Conservation (phyloP, 92 coral and sea anemone genomes). For the Galaxea fascicularis region DNA sequence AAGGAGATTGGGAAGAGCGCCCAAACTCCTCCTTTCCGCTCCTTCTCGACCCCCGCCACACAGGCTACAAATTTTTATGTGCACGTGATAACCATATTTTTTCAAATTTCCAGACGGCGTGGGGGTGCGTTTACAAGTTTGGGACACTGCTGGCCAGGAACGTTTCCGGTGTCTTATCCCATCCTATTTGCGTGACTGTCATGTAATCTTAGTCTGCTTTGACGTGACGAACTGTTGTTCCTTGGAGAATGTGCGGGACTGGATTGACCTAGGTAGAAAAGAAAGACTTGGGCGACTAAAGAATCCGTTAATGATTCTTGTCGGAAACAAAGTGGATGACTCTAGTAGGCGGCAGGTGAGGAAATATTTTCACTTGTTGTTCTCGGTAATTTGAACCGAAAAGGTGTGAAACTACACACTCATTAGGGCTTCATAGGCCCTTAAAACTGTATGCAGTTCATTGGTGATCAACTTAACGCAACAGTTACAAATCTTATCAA, state of each 20-base stretch:
- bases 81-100: neutral
- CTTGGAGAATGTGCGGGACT: constrained; percentile 76
- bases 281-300: constrained; percentile 70
- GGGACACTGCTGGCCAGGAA: constrained; percentile 99
- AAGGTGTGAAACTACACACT: too few relatives aligned
- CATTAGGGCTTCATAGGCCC: neutral
- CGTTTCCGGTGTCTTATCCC: constrained; percentile 95
- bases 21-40: too few relatives aligned
- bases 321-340: constrained; percentile 92
- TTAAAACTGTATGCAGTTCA: too few relatives aligned
- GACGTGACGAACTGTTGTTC: constrained; percentile 88
- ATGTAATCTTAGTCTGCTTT: constrained; percentile 83
- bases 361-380: neutral
- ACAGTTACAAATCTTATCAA: too few relatives aligned
- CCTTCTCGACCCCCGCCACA: too few relatives aligned
- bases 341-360: constrained; percentile 65
- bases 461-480: too few relatives aligned
- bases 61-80: too few relatives aligned
- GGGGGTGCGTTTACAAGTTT: constrained; percentile 83
- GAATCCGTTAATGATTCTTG: constrained; percentile 74
- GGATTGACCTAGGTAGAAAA: constrained; percentile 81
- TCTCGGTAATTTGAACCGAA: neutral
- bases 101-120: constrained; percentile 64
- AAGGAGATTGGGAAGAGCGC: too few relatives aligned
- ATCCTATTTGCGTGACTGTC: constrained; percentile 95